Evolutionary conservation across 1,140 invertebrate genomes (phyloP).

Genomic region (Drosophila pandora): DNA sequence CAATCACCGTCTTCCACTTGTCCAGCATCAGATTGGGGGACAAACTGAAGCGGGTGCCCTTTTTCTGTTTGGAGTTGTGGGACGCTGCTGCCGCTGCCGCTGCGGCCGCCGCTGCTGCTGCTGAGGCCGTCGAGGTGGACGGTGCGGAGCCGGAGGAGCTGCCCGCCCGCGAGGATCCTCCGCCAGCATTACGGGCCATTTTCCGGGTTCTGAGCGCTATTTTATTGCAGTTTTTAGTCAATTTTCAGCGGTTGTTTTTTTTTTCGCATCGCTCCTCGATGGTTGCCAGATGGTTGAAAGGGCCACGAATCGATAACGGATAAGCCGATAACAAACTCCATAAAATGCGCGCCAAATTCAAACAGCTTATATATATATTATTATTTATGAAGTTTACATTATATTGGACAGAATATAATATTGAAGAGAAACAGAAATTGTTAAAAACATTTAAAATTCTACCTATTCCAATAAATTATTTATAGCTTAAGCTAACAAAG

Average conservation of each 20-base stretch:
- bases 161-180: conserved; percentile 20
- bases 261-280: neutral
- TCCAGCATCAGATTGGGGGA: conserved; percentile 65
- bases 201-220: conserved; percentile 12
- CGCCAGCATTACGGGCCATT: conserved; percentile 41
- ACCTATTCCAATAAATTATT: neutral
- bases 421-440: too few relatives aligned
- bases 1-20: conserved; percentile 78
- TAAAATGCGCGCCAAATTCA: neutral
- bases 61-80: conserved; percentile 54
- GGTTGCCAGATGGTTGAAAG: neutral
- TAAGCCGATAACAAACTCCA: neutral
- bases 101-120: conserved; percentile 17
- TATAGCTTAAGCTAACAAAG: neutral
- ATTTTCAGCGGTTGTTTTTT: conserved; percentile 14
- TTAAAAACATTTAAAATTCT: too few relatives aligned
- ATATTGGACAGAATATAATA: too few relatives aligned
- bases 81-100: conserved; percentile 45
- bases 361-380: too few relatives aligned
- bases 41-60: conserved; percentile 45
- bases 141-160: conserved; percentile 24
- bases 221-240: conserved; percentile 6
- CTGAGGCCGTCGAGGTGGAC: conserved; percentile 2
- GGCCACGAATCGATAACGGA: conserved; percentile 1
- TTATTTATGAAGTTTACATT: too few relatives aligned